Base-by-base conservation (phyloP, 2,113 vertebrate species). In the Coryphaenoides rupestris region DNA sequence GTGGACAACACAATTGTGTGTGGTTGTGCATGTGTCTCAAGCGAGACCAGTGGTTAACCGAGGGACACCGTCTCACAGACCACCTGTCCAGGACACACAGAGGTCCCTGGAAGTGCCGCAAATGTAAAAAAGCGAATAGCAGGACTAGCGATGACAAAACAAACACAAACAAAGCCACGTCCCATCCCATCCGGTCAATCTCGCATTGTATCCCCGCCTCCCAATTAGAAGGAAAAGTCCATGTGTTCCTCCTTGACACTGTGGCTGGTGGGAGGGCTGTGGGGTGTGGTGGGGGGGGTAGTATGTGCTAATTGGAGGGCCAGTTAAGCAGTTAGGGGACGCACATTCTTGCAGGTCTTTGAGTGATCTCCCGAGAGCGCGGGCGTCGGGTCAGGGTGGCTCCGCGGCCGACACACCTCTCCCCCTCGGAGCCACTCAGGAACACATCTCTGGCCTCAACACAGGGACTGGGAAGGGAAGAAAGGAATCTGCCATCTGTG, bases 291-390 rank as follows among this genome's bases (percentile, higher is more conserved):
- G 64, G 33, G 65, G n/a, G 56, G 69, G 47, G 6, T 78, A 89
- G 70, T 83, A 86, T 87, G 81, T 72, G 76, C 83, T 91, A 92
- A 92, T 91, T 91, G 86, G 86, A 79, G 70, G 65, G 87, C 74
- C 82, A 88, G 93, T 93, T 87, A 92, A 92, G 89, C 75, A 88
- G 87, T 80, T 84, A 84, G 81, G 80, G 80, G 86, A 89, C 87
- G 89, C 62, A 72, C 92, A 94, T 97, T 95, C 93, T 88, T 92
- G 76, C 75, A 72, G 72, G 81, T 71, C 70, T 69, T 77, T 85
- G 89, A 72, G 74, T 72, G 40, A 88, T 97, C 92, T 94, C 94
- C 94, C 80, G 77, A 93, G 94, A 91, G 90, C 86, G 89, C 61
- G 89, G 62, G 84, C 59, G 23, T 14, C 14, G 54, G 50, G 47